phyloP scores from a whole-genome alignment of 2,113 vertebrate genomes.

The Gnathonemus longibarbis region DNA sequence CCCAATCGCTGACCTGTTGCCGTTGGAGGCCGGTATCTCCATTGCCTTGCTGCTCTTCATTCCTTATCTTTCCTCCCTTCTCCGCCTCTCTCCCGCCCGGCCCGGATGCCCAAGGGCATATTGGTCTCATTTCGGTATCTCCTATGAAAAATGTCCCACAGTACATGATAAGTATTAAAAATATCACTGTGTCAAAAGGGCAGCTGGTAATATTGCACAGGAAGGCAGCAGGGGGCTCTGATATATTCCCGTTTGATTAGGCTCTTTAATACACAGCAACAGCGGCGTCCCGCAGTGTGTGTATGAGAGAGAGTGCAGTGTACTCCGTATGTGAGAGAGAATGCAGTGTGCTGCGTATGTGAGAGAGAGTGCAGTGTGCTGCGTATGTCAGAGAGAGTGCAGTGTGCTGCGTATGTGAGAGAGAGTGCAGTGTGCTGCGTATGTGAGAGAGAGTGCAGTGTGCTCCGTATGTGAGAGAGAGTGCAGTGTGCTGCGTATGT shows the following conservation, averaged over 20 bases:
- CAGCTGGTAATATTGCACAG: slow-evolving; percentile 21
- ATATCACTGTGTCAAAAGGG: slow-evolving; percentile 25
- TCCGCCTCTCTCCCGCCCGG: background rate
- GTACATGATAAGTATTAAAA: slow-evolving; percentile 26
- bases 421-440: background rate
- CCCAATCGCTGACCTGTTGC: background rate
- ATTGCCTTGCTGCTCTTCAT: background rate
- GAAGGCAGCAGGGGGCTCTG: slow-evolving; percentile 7
- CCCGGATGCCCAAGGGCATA: slow-evolving; percentile 17
- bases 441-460: background rate
- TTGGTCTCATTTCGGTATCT: slow-evolving; percentile 23
- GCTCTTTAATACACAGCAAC: slow-evolving; percentile 23
- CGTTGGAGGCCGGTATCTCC: background rate
- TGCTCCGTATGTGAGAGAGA: background rate
- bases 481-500: background rate
- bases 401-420: background rate
- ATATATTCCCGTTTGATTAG: slow-evolving; percentile 19
- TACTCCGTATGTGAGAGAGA: background rate
- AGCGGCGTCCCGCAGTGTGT: background rate
- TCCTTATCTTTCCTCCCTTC: background rate
- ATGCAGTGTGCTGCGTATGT: background rate
- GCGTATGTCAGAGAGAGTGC: background rate
- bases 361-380: background rate
- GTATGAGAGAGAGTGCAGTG: background rate
- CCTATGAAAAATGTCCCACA: slow-evolving; percentile 26